These are phyloP conservation scores for Corythoichthys intestinalis DNA, from an alignment of 2,113 vertebrate genomes.

Conservation along the genomic window DNA sequence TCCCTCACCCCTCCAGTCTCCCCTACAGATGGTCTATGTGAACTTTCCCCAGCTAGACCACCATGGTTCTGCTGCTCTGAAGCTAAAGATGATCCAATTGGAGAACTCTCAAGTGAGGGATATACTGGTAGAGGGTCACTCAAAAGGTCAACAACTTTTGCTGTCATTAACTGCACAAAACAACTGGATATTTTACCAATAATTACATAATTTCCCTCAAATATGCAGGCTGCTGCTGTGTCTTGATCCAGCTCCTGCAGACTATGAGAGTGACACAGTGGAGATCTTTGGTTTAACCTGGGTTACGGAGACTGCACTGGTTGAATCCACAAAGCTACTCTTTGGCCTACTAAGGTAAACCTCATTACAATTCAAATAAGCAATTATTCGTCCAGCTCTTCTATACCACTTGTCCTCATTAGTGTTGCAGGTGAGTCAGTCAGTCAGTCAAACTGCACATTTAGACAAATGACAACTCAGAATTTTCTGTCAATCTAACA, in stretches of 20 bases:
- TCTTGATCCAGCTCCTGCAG: slow-evolving; percentile 87
- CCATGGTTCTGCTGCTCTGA: slow-evolving; percentile 83
- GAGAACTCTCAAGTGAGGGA: slow-evolving; percentile 74
- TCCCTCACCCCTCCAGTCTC: slow-evolving; percentile 71
- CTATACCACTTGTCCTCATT: not conserved
- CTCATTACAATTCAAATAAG: not conserved
- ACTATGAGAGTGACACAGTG: slow-evolving; percentile 81
- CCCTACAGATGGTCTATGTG: slow-evolving; percentile 73
- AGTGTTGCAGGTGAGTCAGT: not conserved
- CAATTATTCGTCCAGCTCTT: not conserved
- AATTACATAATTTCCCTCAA: not conserved
- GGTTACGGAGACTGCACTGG: slow-evolving; percentile 89
- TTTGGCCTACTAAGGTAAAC: slow-evolving; percentile 89
- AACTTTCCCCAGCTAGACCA: slow-evolving; percentile 56
- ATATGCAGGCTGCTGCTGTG: slow-evolving; percentile 79
- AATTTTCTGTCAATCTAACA: not conserved
- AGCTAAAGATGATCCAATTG: slow-evolving; percentile 63
- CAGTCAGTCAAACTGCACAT: not conserved
- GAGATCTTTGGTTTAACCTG: slow-evolving; percentile 91
- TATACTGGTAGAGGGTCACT: slow-evolving; percentile 82
- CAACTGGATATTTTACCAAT: not conserved
- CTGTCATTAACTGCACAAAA: not conserved
- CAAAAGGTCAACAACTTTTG: slow-evolving; percentile 77
- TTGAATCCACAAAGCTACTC: slow-evolving; percentile 83
- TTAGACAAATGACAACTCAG: not conserved